Percentiles rank a stretch among this genome's conserved stretches.
Conservation (phyloP, 2,113 vertebrate species). For the Copsychus sechellarum region DNA sequence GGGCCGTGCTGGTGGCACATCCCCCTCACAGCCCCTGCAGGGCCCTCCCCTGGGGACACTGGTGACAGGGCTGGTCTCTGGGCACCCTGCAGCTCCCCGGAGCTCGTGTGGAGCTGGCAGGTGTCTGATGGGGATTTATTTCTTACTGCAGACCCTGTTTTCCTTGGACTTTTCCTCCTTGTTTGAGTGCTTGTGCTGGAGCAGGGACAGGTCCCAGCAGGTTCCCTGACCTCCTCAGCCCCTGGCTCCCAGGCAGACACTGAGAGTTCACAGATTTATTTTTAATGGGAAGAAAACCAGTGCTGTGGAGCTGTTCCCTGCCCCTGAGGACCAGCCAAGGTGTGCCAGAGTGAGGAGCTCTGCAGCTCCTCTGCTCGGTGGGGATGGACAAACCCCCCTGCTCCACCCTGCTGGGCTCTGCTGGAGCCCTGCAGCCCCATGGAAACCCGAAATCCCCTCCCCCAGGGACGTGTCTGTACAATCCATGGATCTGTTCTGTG, state of each 20-base stretch:
- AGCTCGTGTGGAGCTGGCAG: neutral
- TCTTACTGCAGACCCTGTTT: neutral
- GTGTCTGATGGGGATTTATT: neutral
- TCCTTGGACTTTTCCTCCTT: neutral
- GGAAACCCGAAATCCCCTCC: neutral
- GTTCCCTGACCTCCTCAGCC: neutral
- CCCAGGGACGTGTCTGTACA: neutral
- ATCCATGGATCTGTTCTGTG: neutral
- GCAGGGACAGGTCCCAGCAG: accelerated
- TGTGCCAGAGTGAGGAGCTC: neutral
- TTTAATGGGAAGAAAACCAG: neutral
- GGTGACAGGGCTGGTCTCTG: neutral
- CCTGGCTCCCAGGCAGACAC: neutral
- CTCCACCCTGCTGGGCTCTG: neutral
- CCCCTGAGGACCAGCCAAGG: neutral
- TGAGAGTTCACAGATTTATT: neutral
- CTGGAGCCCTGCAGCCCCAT: neutral
- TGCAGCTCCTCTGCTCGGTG: neutral
- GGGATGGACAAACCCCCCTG: neutral
- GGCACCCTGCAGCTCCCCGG: neutral
- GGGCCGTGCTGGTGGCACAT: neutral
- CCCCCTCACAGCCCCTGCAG: neutral
- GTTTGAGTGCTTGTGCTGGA: neutral
- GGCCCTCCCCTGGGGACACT: neutral
- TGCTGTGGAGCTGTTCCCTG: neutral